phyloP scores from a whole-genome alignment of 2,113 vertebrate species.

The Apodemus speciosus region DNA sequence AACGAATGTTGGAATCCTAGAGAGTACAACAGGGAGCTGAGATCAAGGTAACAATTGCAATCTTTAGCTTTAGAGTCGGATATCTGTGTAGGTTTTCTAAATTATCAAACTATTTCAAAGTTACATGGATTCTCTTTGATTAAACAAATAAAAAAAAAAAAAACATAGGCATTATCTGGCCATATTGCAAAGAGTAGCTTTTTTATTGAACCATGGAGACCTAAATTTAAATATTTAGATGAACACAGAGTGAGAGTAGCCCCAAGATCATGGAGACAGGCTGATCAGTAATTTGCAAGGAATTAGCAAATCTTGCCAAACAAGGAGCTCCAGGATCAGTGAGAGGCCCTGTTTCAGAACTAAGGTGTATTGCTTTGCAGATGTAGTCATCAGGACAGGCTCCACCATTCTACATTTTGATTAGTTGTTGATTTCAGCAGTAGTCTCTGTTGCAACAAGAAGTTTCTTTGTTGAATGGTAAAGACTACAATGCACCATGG shows the following conservation, averaged over 20 bases:
- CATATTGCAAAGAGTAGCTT: not conserved
- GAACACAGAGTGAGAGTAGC: too few relatives aligned
- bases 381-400: too few relatives aligned
- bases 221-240: not conserved
- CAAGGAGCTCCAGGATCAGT: too few relatives aligned
- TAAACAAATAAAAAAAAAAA: not conserved
- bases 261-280: not conserved
- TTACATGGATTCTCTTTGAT: not conserved
- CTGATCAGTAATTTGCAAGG: not conserved
- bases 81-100: not conserved
- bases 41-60: not conserved
- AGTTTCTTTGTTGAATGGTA: not conserved
- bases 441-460: not conserved
- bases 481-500: not conserved
- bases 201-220: not conserved
- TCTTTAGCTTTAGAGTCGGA: not conserved
- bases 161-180: not conserved
- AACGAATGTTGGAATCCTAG: not conserved
- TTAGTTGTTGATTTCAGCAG: not conserved
- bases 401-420: not conserved
- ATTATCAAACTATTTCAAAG: not conserved
- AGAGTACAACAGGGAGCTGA: fast-evolving
- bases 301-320: too few relatives aligned
- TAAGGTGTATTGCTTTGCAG: not conserved
- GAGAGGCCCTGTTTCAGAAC: not conserved